Evolutionary conservation across 1,140 invertebrate species (phyloP).

Genomic region (Streblospio benedicti): DNA sequence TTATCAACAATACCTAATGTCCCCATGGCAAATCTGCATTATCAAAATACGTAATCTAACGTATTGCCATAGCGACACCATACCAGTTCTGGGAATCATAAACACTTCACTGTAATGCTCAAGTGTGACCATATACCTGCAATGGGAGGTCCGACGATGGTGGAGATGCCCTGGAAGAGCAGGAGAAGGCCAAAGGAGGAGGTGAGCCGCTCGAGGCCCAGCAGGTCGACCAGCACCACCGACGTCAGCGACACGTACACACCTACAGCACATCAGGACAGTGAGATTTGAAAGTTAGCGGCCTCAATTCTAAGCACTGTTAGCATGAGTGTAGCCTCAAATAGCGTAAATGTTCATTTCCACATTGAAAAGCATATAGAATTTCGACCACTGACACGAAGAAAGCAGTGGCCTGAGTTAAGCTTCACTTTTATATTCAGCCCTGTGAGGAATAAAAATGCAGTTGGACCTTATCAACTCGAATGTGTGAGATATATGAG

Average conservation of each 20-base stretch:
- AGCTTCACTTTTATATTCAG: not conserved
- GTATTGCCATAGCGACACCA: not conserved
- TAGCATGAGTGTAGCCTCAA: not conserved
- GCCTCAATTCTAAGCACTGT: not conserved
- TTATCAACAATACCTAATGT: not conserved
- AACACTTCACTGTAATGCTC: not conserved
- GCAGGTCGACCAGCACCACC: constrained; percentile 90
- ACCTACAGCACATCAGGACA: constrained; percentile 58
- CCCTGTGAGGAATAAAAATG: too few relatives aligned
- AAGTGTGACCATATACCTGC: constrained; percentile 48
- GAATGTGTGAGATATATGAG: too few relatives aligned
- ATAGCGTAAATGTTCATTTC: not conserved
- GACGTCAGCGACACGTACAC: constrained; percentile 96
- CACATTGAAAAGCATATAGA: too few relatives aligned
- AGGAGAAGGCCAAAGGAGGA: constrained; percentile 93
- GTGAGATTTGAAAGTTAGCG: not conserved
- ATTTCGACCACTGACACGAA: too few relatives aligned
- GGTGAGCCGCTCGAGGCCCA: constrained; percentile 89
- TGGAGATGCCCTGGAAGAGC: constrained; percentile 84
- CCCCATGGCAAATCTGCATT: not conserved
- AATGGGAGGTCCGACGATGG: constrained; percentile 66
- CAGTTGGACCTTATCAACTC: too few relatives aligned
- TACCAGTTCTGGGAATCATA: not conserved
- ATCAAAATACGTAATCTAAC: not conserved
- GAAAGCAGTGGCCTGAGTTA: too few relatives aligned